Evolutionary conservation across 23 tunicate species (phyloP).

Genomic region (Styela plicata): DNA sequence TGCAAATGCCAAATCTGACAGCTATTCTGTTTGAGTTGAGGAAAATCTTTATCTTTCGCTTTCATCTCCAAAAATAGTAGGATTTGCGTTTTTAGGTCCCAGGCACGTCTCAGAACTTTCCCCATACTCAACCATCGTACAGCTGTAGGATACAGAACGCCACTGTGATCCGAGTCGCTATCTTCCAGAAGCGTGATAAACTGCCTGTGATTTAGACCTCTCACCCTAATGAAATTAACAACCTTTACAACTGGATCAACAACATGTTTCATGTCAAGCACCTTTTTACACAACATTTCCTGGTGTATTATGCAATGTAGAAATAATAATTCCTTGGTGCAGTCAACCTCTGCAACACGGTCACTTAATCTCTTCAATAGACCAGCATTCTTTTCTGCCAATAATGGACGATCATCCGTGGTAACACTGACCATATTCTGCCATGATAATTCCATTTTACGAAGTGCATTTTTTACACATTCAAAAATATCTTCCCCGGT

Average conservation of each 20-base stretch:
- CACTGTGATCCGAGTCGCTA: slow-evolving; percentile 33
- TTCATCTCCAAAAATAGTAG: background rate
- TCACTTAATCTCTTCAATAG: slow-evolving; percentile 34
- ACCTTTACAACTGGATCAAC: slow-evolving; percentile 39
- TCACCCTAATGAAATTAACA: slow-evolving; percentile 39
- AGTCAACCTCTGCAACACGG: slow-evolving; percentile 67
- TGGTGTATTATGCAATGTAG: slow-evolving; percentile 76
- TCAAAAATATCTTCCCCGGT: slow-evolving; percentile 54
- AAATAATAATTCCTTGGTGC: slow-evolving; percentile 57
- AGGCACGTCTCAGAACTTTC: background rate
- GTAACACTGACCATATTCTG: slow-evolving; percentile 74
- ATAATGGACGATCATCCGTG: slow-evolving; percentile 80
- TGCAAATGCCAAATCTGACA: slow-evolving; percentile 8
- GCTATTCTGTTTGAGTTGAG: slow-evolving; percentile 3
- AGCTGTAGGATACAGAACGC: slow-evolving; percentile 26
- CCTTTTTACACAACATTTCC: slow-evolving; percentile 64
- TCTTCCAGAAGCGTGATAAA: slow-evolving; percentile 34
- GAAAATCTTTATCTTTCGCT: background rate
- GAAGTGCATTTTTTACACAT: slow-evolving; percentile 53
- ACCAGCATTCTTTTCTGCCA: slow-evolving; percentile 79
- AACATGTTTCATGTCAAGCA: slow-evolving; percentile 49
- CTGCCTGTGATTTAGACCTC: slow-evolving; percentile 44
- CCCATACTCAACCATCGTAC: slow-evolving; percentile 59
- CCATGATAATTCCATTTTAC: slow-evolving; percentile 58
- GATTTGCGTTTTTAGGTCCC: background rate